Percentiles rank a stretch among this genome's conserved stretches.
Evolutionary conservation across 2,113 vertebrate species (phyloP).

Genomic region (Cacatua alba): DNA sequence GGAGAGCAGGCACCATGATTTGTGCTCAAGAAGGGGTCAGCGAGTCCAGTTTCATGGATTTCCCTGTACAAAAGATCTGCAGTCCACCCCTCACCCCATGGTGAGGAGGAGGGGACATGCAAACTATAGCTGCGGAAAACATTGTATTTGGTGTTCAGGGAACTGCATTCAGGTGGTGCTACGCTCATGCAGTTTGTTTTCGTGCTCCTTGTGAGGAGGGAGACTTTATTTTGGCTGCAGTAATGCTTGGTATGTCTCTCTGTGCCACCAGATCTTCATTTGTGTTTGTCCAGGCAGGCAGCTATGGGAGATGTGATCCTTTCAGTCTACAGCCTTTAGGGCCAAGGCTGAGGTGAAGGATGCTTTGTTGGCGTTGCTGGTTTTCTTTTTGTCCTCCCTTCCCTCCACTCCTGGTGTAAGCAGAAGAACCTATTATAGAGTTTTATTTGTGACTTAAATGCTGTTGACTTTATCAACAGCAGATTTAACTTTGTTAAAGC

Average conservation of each 20-base stretch:
- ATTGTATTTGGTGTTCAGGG: fast-evolving
- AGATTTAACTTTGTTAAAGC: background rate
- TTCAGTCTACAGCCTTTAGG: background rate
- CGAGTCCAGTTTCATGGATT: background rate
- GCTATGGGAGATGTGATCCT: background rate
- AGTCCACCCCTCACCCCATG: fast-evolving
- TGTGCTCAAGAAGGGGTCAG: background rate
- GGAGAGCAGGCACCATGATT: background rate
- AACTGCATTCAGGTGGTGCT: background rate
- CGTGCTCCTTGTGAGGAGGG: background rate
- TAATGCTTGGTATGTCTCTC: background rate
- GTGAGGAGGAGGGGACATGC: background rate
- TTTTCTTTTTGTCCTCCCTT: background rate
- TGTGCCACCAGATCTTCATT: background rate
- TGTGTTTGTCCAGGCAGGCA: background rate
- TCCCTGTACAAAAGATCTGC: background rate
- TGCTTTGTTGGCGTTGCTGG: background rate
- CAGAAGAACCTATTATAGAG: background rate
- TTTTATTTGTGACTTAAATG: background rate
- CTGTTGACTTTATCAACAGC: background rate
- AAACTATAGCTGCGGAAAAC: background rate
- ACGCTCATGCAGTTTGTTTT: background rate
- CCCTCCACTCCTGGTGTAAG: background rate
- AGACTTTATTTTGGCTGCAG: background rate
- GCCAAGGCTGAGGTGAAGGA: background rate